Percentiles rank a stretch among this genome's conserved stretches.
Evolutionary conservation across 2,113 vertebrate genomes (phyloP).

Genomic region (Saccopteryx leptura): DNA sequence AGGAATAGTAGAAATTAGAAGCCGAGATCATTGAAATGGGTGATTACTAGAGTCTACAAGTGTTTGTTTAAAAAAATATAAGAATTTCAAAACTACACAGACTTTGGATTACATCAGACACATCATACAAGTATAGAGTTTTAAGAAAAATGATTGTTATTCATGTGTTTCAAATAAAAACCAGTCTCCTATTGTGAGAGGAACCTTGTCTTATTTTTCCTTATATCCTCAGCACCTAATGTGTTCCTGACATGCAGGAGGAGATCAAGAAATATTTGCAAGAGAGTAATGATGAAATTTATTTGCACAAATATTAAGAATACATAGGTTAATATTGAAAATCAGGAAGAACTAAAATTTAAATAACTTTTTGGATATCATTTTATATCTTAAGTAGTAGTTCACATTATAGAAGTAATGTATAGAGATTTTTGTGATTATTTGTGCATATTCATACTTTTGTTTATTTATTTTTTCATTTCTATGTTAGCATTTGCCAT

Average conservation of each 20-base stretch:
- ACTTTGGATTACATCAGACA: not conserved
- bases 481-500: not conserved
- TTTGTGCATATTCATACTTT: not conserved
- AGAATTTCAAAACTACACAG: constrained; percentile 46
- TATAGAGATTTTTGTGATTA: not conserved
- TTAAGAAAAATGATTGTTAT: constrained; percentile 3
- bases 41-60: not conserved
- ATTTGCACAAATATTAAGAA: not conserved
- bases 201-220: not conserved
- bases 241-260: not conserved
- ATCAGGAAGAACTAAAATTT: not conserved
- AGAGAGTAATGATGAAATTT: not conserved
- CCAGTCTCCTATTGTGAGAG: not conserved
- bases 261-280: not conserved
- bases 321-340: not conserved
- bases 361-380: not conserved
- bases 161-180: not conserved
- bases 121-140: not conserved
- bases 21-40: not conserved
- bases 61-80: constrained; percentile 14
- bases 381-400: not conserved
- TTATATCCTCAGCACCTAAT: not conserved
- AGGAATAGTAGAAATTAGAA: not conserved
- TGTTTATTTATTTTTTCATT: not conserved
- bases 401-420: not conserved